Conservation (phyloP, 1,140 invertebrate species). For the Sweltsa coloradensis region DNA sequence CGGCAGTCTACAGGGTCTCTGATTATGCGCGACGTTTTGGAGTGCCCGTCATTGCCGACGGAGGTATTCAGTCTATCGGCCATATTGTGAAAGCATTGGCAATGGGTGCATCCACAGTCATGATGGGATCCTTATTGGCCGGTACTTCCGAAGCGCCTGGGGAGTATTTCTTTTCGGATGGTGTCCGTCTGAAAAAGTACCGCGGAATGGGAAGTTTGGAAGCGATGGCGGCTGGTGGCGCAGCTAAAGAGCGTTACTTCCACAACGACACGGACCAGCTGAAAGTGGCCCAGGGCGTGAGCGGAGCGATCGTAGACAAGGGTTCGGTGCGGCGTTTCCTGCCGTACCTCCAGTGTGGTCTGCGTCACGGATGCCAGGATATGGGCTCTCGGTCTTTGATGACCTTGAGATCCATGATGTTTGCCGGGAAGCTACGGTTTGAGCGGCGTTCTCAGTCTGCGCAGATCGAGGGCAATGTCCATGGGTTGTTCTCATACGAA, state of each 20-base stretch:
- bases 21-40: slow-evolving; percentile 80
- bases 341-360: slow-evolving; percentile 88
- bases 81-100: slow-evolving; percentile 91
- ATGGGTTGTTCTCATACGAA: slow-evolving; percentile 89
- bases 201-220: slow-evolving; percentile 98
- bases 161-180: slow-evolving; percentile 97
- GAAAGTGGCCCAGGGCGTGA: slow-evolving; percentile 97
- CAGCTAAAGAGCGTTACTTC: slow-evolving; percentile 73
- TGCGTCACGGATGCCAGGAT: slow-evolving; percentile 96
- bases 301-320: slow-evolving; percentile 95
- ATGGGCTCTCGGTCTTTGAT: slow-evolving; percentile 66
- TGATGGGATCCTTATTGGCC: slow-evolving; percentile 98
- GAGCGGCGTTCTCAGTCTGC: slow-evolving; percentile 90
- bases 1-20: slow-evolving; percentile 88
- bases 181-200: slow-evolving; percentile 95
- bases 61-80: slow-evolving; percentile 90
- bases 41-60: slow-evolving; percentile 96
- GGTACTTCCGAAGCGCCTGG: slow-evolving; percentile 97
- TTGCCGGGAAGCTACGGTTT: slow-evolving; percentile 80
- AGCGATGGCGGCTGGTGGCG: slow-evolving; percentile 82
- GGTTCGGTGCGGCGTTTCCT: slow-evolving; percentile 92
- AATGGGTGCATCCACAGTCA: slow-evolving; percentile 89
- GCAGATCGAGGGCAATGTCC: slow-evolving; percentile 93
- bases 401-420: slow-evolving; percentile 70
- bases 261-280: slow-evolving; percentile 89